Base-by-base conservation (phyloP, 2,113 vertebrate genomes). In the Ophiodon elongatus region DNA sequence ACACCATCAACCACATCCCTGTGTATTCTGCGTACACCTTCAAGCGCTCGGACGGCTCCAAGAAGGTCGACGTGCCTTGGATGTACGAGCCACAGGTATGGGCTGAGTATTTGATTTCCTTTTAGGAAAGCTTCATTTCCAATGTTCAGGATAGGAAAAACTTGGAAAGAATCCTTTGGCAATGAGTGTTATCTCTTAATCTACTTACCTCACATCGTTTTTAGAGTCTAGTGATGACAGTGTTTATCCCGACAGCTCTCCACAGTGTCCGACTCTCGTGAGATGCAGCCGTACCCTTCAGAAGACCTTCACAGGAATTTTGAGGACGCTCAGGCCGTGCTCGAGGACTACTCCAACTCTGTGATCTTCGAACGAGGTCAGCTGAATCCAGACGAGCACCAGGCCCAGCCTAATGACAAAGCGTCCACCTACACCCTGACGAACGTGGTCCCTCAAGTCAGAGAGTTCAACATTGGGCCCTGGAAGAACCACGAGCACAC, bases 371-470 rank as follows among this genome's bases (percentile, higher is more conserved):
- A 96, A 72, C 88, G 95, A 0, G 96, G 96, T 9, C 96, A 96
- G 72, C 82, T 97, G 66, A 96, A 94, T 78, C 96, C 96, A 1
- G 94, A 88, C 0, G 47, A 94, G 70, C 96, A 97, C 68, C 96
- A 97, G 9, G n/a, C 68, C 0, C 1, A 93, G 33, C 89, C 81
- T 0, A 76, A 54, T 0, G 95, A 96, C 90, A 96, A 91, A 21
- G 50, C 76, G 0, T 89, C 96, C 8, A 96, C 96, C 23, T 97
- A 96, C 94, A 95, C 95, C 4, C 89, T 97, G 79, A 96, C 96
- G 6, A 97, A 96, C 62, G 95, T 96, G 3, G 94, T 96, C 25
- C 96, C 96, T 0, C 95, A 95, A 82, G 31, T 90, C 2, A 78
- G 85, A 13, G 95, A 95, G 37, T 96, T 97, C 91, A 96, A 94